A percentile compares a stretch with the other conserved stretches of the same genome.
These are phyloP conservation scores for Bergia puertoricense DNA, from an alignment of 92 coral and sea anemone species.

Conservation along the genomic window DNA sequence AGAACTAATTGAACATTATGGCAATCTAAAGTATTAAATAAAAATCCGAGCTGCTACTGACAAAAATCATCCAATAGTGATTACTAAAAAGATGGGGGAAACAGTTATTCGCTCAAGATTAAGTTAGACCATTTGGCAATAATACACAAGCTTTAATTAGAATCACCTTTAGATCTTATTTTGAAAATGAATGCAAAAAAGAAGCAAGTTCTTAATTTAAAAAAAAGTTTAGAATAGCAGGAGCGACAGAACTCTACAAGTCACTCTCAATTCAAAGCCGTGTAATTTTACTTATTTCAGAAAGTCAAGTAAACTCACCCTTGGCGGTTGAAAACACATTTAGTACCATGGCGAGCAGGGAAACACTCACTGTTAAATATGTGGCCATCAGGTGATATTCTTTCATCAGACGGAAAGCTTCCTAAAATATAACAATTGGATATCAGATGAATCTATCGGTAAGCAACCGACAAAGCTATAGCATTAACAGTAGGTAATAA, in stretches of 20 bases:
- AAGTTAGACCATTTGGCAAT: not conserved
- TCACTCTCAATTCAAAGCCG: not conserved
- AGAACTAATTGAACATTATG: not conserved
- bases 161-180: not conserved
- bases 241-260: not conserved
- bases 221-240: not conserved
- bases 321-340: not conserved
- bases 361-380: not conserved
- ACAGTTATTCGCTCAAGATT: not conserved
- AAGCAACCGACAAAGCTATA: not conserved
- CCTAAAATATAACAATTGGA: not conserved
- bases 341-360: not conserved
- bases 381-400: constrained; percentile 3
- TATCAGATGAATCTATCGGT: not conserved
- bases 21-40: not conserved
- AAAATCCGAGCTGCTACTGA: not conserved
- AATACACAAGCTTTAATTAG: not conserved
- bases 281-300: not conserved
- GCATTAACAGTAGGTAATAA: not conserved
- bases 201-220: too few relatives aligned
- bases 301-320: not conserved
- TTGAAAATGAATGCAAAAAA: not conserved
- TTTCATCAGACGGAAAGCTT: not conserved
- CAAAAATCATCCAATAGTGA: too few relatives aligned
- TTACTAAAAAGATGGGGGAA: not conserved